Conservation (phyloP, 2,797 vertebrate species). For the Atherinosoma microstoma region DNA sequence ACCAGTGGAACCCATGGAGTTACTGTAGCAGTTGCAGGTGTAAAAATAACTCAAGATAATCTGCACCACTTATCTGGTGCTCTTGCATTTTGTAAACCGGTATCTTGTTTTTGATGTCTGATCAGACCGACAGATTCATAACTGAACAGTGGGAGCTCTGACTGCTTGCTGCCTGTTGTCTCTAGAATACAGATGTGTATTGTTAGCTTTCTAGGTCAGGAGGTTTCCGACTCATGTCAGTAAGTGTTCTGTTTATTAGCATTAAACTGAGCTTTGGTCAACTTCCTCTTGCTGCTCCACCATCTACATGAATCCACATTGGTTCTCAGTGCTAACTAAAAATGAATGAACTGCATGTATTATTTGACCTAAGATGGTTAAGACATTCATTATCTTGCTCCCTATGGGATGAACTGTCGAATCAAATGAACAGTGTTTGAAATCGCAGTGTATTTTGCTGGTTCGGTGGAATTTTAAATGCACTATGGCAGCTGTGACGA, state of each 20-base stretch:
- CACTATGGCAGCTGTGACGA: neutral
- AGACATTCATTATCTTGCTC: neutral
- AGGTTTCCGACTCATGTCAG: neutral
- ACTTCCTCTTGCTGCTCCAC: neutral
- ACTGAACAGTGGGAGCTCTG: neutral
- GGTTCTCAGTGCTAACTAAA: neutral
- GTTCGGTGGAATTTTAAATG: neutral
- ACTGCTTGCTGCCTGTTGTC: neutral
- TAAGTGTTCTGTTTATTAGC: neutral
- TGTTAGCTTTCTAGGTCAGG: neutral
- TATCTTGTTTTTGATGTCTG: neutral
- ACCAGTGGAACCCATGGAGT: constrained; percentile 2
- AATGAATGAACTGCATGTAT: neutral
- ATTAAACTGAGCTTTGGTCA: neutral
- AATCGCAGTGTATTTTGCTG: neutral
- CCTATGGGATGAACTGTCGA: neutral
- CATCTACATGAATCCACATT: neutral
- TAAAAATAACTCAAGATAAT: constrained; percentile 12
- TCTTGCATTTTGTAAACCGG: neutral
- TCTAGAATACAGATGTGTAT: neutral
- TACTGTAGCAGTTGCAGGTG: neutral
- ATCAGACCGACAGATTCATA: neutral
- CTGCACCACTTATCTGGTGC: neutral
- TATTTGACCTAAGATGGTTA: neutral
- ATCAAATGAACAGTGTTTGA: neutral